Conservation (phyloP, 1,140 invertebrate genomes). For the Anoplolepis gracilipes region DNA sequence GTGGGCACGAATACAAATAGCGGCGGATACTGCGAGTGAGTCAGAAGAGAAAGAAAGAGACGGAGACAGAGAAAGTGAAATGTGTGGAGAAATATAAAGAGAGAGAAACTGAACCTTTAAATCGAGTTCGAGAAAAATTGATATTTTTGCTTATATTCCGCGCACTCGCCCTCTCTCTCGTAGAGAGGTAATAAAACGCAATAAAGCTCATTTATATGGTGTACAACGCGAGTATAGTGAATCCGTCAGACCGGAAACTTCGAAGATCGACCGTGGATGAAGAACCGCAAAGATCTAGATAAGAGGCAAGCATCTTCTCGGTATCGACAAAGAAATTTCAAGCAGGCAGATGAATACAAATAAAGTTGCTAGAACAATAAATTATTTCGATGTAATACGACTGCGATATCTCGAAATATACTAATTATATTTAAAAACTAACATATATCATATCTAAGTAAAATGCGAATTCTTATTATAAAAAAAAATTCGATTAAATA, state of each 20-base stretch:
- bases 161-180: slow-evolving; percentile 24
- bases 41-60: slow-evolving; percentile 1
- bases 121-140: slow-evolving; percentile 66
- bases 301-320: slow-evolving; percentile 1
- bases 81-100: neutral
- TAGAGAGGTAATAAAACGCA: slow-evolving; percentile 61
- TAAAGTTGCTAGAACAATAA: slow-evolving; percentile 10
- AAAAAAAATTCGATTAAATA: neutral
- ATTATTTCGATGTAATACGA: slow-evolving; percentile 1
- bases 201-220: slow-evolving; percentile 62
- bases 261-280: slow-evolving; percentile 46
- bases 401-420: too few relatives aligned
- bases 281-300: slow-evolving; percentile 24
- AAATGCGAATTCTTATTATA: neutral
- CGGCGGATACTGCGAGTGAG: slow-evolving; percentile 40
- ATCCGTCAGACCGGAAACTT: slow-evolving; percentile 44
- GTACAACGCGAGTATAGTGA: slow-evolving; percentile 5
- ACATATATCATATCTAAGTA: neutral
- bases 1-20: slow-evolving; percentile 69
- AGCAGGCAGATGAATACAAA: neutral
- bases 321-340: slow-evolving; percentile 41
- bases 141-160: slow-evolving; percentile 62
- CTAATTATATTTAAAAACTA: neutral
- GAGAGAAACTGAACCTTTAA: slow-evolving; percentile 48
- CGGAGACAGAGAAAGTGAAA: neutral